Percentiles rank a stretch among this genome's conserved stretches.
Conservation (phyloP, 2,888 invertebrate genomes). For the Gortyna flavago region DNA sequence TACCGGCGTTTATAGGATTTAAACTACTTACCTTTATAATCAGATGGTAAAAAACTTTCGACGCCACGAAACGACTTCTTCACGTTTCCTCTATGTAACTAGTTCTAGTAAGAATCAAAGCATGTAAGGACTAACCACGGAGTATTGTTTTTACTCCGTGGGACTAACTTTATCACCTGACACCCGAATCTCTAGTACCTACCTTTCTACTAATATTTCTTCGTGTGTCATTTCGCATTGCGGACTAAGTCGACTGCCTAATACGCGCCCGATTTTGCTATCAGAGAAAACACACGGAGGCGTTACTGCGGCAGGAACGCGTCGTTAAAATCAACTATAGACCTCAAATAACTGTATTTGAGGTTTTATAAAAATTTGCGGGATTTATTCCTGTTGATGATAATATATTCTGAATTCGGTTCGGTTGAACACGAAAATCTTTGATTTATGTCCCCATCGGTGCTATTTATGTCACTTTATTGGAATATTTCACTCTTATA, state of each 20-base stretch:
- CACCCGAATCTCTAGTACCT: neutral
- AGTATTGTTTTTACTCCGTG: too few species aligned
- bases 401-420: conserved; percentile 21
- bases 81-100: neutral
- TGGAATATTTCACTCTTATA: conserved; percentile 51
- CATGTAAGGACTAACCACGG: conserved; percentile 22
- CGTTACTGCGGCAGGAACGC: neutral
- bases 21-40: neutral
- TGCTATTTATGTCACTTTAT: conserved; percentile 34
- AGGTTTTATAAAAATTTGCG: conserved; percentile 10
- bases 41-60: neutral
- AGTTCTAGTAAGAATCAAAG: neutral
- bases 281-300: conserved; percentile 13
- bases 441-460: conserved; percentile 45
- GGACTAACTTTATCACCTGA: conserved; percentile 33
- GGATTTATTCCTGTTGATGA: conserved; percentile 22
- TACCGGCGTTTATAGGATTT: neutral
- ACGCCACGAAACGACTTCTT: neutral
- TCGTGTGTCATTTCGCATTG: conserved; percentile 61
- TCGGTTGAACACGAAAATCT: conserved; percentile 23
- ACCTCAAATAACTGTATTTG: conserved; percentile 1
- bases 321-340: neutral
- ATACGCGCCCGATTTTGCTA: conserved; percentile 41
- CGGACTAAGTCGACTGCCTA: conserved; percentile 47
- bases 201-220: conserved; percentile 41